Conservation (phyloP, 2,113 vertebrate species). For the Coryphaenoides rupestris region DNA sequence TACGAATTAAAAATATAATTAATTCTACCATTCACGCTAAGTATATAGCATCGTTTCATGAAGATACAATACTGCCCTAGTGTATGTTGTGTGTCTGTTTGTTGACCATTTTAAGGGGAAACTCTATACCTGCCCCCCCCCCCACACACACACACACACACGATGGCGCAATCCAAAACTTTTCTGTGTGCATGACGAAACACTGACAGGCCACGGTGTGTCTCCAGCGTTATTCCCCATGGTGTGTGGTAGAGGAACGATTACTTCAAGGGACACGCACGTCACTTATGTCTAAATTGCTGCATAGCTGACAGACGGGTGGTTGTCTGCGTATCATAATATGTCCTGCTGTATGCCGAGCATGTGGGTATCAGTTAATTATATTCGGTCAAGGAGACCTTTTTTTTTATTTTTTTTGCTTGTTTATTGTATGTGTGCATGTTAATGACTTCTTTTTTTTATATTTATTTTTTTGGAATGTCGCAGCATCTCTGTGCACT, state of each 20-base stretch:
- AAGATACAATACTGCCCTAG: no score
- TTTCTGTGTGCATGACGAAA: conserved; percentile 24
- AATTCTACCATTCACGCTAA: no score
- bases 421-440: conserved; percentile 10
- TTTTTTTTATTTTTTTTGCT: background rate
- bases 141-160: no score
- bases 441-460: conserved; percentile 9
- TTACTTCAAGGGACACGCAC: conserved; percentile 5
- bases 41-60: no score
- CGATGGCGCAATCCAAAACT: conserved; percentile 30
- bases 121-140: conserved; percentile 53
- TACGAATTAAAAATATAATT: no score
- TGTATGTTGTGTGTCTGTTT: conserved; percentile 33
- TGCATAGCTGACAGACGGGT: conserved; percentile 32
- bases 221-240: conserved; percentile 3
- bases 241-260: background rate
- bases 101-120: conserved; percentile 45
- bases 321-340: conserved; percentile 35
- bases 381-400: conserved; percentile 10
- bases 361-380: conserved; percentile 10
- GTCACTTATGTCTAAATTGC: no score
- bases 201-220: conserved; percentile 9
- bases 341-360: conserved; percentile 22
- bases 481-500: conserved; percentile 28
- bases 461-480: no score